Conservation (phyloP, 2,113 vertebrate species). For the Thinocorus orbignyianus region DNA sequence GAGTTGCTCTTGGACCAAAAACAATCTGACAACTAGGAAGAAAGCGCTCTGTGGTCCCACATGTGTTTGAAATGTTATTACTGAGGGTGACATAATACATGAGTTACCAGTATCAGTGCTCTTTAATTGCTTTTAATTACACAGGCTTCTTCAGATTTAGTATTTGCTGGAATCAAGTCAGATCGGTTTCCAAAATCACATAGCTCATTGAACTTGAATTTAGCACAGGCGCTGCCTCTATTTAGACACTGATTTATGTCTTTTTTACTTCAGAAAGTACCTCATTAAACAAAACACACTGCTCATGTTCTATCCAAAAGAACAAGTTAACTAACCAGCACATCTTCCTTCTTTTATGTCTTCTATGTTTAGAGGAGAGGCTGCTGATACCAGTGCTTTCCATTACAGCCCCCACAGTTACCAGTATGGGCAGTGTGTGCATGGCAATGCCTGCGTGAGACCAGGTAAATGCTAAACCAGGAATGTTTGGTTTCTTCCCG, state of each 20-base stretch:
- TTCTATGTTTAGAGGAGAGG: background rate
- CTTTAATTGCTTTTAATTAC: constrained; percentile 18
- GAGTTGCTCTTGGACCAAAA: constrained; percentile 48
- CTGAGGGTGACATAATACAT: constrained; percentile 7
- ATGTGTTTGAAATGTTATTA: constrained; percentile 14
- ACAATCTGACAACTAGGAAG: constrained; percentile 21
- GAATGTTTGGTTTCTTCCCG: background rate
- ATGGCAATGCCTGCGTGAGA: rapidly evolving
- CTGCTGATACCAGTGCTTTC: background rate
- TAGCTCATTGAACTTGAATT: constrained; percentile 1
- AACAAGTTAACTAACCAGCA: constrained; percentile 22
- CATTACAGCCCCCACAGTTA: background rate
- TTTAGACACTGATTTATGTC: constrained; percentile 34
- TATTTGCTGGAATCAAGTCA: constrained; percentile 46
- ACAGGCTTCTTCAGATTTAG: background rate
- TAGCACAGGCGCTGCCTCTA: background rate
- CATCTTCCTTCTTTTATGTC: background rate
- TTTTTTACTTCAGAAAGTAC: constrained; percentile 49
- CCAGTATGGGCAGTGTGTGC: background rate
- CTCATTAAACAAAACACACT: constrained; percentile 18
- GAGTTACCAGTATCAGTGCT: background rate
- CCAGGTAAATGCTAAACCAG: background rate
- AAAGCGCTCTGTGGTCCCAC: constrained; percentile 35
- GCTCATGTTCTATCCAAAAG: background rate
- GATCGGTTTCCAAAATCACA: constrained; percentile 14